Conservation (phyloP, 2,113 vertebrate species). For the Hystrix cristata region DNA sequence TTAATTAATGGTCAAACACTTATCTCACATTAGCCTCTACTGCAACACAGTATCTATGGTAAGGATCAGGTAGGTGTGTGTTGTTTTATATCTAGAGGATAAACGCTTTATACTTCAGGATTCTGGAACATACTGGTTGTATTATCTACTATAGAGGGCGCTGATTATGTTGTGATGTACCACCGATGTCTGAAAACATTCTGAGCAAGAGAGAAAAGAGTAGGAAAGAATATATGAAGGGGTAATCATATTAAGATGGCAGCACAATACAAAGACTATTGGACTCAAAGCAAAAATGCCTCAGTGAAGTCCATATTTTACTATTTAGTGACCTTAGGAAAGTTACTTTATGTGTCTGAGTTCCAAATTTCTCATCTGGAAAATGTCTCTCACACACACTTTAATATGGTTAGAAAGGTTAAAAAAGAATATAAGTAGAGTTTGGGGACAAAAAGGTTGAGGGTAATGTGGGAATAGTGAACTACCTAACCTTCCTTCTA, state of each 20-base stretch:
- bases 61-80: not conserved
- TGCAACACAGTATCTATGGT: not conserved
- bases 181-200: constrained; percentile 15
- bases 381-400: not conserved
- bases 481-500: not conserved
- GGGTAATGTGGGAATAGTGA: not conserved
- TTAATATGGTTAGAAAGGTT: not conserved
- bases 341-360: not conserved
- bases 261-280: not conserved
- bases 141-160: not conserved
- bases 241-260: not conserved
- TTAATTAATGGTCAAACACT: not conserved
- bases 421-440: not conserved
- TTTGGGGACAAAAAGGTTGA: not conserved
- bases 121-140: not conserved
- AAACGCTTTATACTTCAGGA: constrained; percentile 49
- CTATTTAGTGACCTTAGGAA: not conserved
- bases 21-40: not conserved
- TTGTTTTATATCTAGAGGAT: constrained; percentile 39
- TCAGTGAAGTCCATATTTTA: not conserved
- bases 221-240: not conserved
- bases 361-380: not conserved
- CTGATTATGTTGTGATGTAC: not conserved
- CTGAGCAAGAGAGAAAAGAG: not conserved
- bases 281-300: not conserved